These are phyloP conservation scores for Drosophila niveifrons DNA, from an alignment of 2,888 invertebrate genomes.

Conservation along the genomic window DNA sequence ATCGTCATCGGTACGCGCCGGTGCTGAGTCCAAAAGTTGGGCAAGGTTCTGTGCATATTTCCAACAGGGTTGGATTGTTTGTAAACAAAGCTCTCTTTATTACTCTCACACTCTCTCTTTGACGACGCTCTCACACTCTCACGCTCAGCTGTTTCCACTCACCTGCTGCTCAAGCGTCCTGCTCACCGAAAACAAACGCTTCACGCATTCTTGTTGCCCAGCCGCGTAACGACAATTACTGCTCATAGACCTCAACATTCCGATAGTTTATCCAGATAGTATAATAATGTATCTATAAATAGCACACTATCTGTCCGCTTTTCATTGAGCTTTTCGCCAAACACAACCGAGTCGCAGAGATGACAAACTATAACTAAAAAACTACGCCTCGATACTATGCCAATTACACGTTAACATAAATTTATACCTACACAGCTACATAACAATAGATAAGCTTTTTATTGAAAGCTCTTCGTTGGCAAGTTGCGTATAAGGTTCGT, in stretches of 20 bases:
- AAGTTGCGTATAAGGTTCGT: neutral
- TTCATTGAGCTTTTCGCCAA: too few relatives aligned
- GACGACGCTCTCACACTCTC: neutral
- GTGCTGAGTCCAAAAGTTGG: slow-evolving; percentile 41
- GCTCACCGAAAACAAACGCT: slow-evolving; percentile 31
- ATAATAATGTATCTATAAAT: neutral
- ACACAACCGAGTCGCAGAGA: slow-evolving; percentile 32
- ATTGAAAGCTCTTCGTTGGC: neutral
- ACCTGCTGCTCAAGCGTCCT: slow-evolving; percentile 58
- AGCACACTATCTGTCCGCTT: neutral
- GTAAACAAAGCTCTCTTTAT: slow-evolving; percentile 51
- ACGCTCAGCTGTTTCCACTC: slow-evolving; percentile 44
- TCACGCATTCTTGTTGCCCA: slow-evolving; percentile 49
- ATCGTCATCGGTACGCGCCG: slow-evolving; percentile 62
- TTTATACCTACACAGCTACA: neutral
- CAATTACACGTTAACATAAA: slow-evolving; percentile 3
- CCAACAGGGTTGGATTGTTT: slow-evolving; percentile 59
- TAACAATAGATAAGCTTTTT: neutral
- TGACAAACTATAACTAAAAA: slow-evolving; percentile 36
- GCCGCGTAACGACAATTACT: neutral
- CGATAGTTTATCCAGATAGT: neutral
- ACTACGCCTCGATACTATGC: neutral
- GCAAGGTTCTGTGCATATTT: slow-evolving; percentile 36
- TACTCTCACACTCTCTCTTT: neutral
- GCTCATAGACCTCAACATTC: slow-evolving; percentile 54